Percentiles rank a stretch among this genome's conserved stretches.
These are phyloP conservation scores for Blera fallax DNA, from an alignment of 2,888 invertebrate species.

Conservation along the genomic window DNA sequence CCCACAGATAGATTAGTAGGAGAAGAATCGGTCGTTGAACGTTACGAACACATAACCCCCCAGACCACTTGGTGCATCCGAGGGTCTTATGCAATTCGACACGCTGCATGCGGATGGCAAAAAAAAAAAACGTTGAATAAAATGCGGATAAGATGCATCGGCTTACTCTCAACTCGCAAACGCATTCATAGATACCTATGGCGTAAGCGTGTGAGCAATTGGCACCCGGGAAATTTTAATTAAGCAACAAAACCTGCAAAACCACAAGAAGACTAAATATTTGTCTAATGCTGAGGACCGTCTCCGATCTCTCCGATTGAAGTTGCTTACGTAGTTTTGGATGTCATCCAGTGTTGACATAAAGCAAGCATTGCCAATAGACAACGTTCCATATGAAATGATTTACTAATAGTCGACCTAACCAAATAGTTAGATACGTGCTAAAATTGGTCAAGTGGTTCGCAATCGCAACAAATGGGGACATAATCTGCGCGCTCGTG, in stretches of 20 bases:
- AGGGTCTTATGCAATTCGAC: conserved; percentile 60
- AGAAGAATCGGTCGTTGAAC: conserved; percentile 62
- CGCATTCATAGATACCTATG: background rate
- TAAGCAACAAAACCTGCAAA: conserved; percentile 27
- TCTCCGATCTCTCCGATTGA: background rate
- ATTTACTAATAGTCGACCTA: conserved; percentile 32
- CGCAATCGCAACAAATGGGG: conserved; percentile 15
- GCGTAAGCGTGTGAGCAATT: conserved; percentile 9
- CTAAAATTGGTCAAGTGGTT: conserved; percentile 31
- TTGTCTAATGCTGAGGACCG: background rate
- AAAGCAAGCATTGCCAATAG: background rate
- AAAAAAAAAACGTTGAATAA: too few species aligned
- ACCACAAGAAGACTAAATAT: conserved; percentile 25
- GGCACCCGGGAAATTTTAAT: conserved; percentile 18
- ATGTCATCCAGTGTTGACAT: background rate
- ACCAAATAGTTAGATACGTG: conserved; percentile 32
- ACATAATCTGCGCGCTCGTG: background rate
- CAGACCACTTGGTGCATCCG: conserved; percentile 48
- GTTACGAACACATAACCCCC: conserved; percentile 42
- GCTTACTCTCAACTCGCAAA: conserved; percentile 4
- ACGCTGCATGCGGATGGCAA: conserved; percentile 65
- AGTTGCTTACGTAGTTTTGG: background rate
- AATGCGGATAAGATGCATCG: conserved; percentile 62
- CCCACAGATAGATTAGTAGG: conserved; percentile 14
- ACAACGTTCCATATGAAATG: conserved; percentile 34